Percentiles rank a stretch among this genome's conserved stretches.
phyloP scores from a whole-genome alignment of 2,797 vertebrate species.

The Borostomias antarcticus region DNA sequence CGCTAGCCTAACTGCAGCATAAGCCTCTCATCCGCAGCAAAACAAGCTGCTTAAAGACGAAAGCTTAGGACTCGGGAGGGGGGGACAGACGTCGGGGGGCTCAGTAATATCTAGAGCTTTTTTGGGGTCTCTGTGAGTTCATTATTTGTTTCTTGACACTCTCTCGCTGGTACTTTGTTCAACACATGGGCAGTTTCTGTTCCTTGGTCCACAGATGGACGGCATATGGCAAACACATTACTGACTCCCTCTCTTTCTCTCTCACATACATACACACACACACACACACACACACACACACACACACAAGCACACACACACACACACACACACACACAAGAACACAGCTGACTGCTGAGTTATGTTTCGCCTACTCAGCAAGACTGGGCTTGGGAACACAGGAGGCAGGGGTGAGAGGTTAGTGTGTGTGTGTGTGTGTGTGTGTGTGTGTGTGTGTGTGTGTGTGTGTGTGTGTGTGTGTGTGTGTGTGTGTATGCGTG shows the following conservation, averaged over 20 bases:
- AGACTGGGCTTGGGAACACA: slow-evolving; percentile 1
- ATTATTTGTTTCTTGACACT: too few species aligned
- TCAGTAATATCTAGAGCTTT: too few species aligned
- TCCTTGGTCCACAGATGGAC: too few species aligned
- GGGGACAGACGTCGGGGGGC: too few species aligned
- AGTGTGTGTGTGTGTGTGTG: slow-evolving; percentile 1
- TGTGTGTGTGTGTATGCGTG: slow-evolving; percentile 7
- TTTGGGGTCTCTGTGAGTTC: too few species aligned
- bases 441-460: slow-evolving; percentile 17
- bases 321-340: background rate
- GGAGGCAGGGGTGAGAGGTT: background rate
- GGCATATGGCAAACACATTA: background rate
- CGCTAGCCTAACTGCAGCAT: too few species aligned
- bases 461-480: slow-evolving; percentile 12
- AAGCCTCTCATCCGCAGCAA: too few species aligned
- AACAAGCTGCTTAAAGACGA: slow-evolving; percentile 31
- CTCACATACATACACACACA: background rate
- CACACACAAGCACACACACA: background rate
- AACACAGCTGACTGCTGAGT: slow-evolving; percentile 29
- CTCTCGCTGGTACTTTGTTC: too few species aligned
- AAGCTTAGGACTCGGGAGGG: too few species aligned
- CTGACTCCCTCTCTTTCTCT: too few species aligned
- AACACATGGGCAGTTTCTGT: too few species aligned
- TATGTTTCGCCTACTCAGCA: slow-evolving; percentile 52
- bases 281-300: too few species aligned